Percentiles rank a stretch among this genome's conserved stretches.
These are phyloP conservation scores for Hypotaenidia philippensis DNA, from an alignment of 2,797 vertebrate genomes.

Conservation along the genomic window DNA sequence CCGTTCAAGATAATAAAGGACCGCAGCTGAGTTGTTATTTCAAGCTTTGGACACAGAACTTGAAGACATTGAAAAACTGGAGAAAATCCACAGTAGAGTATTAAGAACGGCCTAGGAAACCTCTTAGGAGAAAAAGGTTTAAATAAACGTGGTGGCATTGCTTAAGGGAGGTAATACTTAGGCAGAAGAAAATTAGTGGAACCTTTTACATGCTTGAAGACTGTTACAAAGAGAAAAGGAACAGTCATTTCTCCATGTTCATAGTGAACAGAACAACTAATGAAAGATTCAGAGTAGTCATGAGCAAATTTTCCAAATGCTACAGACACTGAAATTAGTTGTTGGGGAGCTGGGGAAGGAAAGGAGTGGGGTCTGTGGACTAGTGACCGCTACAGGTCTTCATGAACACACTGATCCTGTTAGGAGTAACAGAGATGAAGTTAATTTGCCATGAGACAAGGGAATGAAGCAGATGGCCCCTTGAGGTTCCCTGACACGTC, in stretches of 20 bases:
- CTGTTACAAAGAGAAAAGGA: neutral
- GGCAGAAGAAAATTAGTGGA: neutral
- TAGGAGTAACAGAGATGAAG: neutral
- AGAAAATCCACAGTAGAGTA: neutral
- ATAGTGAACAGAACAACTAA: conserved; percentile 40
- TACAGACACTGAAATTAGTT: neutral
- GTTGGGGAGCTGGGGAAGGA: neutral
- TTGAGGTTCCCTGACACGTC: neutral
- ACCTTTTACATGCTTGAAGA: neutral
- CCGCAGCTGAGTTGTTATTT: neutral
- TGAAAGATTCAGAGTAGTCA: conserved; percentile 34
- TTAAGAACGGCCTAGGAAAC: neutral
- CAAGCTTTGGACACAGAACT: neutral
- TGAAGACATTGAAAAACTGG: neutral
- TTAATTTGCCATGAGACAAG: neutral
- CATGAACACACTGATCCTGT: neutral
- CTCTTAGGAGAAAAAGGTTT: neutral
- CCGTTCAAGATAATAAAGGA: neutral
- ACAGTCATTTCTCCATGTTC: neutral
- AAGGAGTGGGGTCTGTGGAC: neutral
- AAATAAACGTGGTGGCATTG: neutral
- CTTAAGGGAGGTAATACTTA: neutral
- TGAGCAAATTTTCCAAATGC: neutral
- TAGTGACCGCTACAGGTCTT: neutral
- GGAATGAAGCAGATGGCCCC: neutral